These are phyloP conservation scores for Brachypodius melanocephalos DNA, from an alignment of 2,113 vertebrate genomes.

Conservation along the genomic window DNA sequence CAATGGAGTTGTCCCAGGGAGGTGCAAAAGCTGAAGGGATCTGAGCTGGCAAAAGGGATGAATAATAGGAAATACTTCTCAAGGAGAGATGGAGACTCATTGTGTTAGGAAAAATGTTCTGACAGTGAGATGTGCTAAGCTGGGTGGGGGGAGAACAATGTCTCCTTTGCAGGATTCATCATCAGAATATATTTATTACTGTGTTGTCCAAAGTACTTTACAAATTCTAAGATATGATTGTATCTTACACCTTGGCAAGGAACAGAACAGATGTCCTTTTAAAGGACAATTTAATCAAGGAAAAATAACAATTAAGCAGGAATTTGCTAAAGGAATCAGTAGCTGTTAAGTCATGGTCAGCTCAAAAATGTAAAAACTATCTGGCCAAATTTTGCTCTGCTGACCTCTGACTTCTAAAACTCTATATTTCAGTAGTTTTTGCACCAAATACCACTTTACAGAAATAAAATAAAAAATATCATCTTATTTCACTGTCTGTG, in stretches of 20 bases:
- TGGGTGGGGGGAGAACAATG: not conserved
- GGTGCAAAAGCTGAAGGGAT: not conserved
- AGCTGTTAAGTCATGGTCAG: not conserved
- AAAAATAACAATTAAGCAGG: constrained; percentile 22
- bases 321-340: not conserved
- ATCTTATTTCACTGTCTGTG: not conserved
- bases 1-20: not conserved
- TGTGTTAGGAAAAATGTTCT: not conserved
- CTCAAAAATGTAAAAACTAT: not conserved
- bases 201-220: constrained; percentile 32
- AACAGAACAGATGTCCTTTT: constrained; percentile 45
- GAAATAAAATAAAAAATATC: not conserved
- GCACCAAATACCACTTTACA: not conserved
- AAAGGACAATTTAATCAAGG: constrained; percentile 44
- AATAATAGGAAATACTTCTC: not conserved
- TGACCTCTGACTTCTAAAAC: not conserved
- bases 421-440: not conserved
- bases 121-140: not conserved
- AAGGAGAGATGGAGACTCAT: not conserved
- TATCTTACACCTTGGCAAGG: constrained; percentile 37
- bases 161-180: not conserved
- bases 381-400: not conserved
- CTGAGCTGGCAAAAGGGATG: not conserved
- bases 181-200: not conserved
- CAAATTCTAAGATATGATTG: constrained; percentile 3